These are phyloP conservation scores for Bradysia coprophila DNA, from an alignment of 1,140 invertebrate genomes.

Conservation along the genomic window DNA sequence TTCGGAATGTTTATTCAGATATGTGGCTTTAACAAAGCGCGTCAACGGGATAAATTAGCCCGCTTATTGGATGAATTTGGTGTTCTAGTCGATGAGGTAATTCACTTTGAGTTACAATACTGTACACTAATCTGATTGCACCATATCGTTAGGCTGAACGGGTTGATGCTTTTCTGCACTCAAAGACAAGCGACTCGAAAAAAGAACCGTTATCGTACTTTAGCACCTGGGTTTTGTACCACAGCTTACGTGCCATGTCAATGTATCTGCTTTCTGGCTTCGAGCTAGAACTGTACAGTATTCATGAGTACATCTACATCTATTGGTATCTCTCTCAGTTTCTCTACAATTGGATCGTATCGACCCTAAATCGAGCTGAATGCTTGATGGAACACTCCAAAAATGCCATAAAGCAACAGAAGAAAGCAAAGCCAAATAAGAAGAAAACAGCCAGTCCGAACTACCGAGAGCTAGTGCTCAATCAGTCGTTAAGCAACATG, in stretches of 20 bases:
- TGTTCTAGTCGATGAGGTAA: conserved; percentile 79
- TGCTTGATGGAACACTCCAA: conserved; percentile 47
- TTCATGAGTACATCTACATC: conserved; percentile 93
- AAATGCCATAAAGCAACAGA: conserved; percentile 38
- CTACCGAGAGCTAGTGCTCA: conserved; percentile 63
- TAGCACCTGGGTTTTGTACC: conserved; percentile 90
- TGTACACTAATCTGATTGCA: background rate
- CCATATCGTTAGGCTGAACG: conserved; percentile 55
- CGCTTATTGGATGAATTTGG: conserved; percentile 81
- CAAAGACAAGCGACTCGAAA: conserved; percentile 45
- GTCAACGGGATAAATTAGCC: conserved; percentile 85
- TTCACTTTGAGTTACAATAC: conserved; percentile 4
- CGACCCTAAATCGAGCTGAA: conserved; percentile 75
- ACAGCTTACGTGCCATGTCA: conserved; percentile 90
- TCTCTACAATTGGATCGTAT: conserved; percentile 83
- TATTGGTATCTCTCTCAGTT: conserved; percentile 95
- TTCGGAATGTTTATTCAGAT: conserved; percentile 78
- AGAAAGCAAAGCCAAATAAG: conserved; percentile 54
- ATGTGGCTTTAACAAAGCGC: conserved; percentile 84
- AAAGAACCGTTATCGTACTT: conserved; percentile 62
- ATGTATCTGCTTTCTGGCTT: conserved; percentile 88
- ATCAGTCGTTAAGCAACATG: conserved; percentile 81
- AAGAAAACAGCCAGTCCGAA: conserved; percentile 50
- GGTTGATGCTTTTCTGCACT: conserved; percentile 69
- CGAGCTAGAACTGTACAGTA: conserved; percentile 86